Conservation (phyloP, 2,888 invertebrate genomes). For the Dysmachus trigonus region DNA sequence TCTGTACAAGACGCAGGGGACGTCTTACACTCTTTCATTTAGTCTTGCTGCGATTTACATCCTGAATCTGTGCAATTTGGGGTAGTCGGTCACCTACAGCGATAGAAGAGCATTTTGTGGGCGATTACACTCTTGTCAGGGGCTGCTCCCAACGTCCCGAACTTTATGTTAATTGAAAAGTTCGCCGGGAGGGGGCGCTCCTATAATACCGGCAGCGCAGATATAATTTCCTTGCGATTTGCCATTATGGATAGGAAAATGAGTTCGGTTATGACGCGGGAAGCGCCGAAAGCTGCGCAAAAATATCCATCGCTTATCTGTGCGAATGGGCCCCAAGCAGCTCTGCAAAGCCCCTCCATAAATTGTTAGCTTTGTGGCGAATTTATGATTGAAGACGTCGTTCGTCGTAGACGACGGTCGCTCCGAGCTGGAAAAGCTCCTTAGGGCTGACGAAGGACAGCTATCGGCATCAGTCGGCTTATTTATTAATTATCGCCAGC, state of each 20-base stretch:
- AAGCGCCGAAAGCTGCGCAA: not conserved
- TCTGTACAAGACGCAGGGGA: not conserved
- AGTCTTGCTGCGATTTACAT: constrained; percentile 22
- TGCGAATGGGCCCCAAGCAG: not conserved
- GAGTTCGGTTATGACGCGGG: not conserved
- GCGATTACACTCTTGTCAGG: constrained; percentile 23
- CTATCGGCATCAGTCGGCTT: not conserved
- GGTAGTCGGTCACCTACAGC: not conserved
- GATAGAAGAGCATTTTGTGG: constrained; percentile 3
- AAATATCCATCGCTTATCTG: constrained; percentile 15
- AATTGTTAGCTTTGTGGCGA: constrained; percentile 7
- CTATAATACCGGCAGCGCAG: not conserved
- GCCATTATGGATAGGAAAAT: constrained; percentile 4
- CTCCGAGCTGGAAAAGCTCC: not conserved
- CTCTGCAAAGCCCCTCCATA: not conserved
- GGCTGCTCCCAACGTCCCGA: not conserved
- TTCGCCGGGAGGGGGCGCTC: not conserved
- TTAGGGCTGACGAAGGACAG: not conserved
- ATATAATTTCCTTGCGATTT: not conserved
- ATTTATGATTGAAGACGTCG: constrained; percentile 16
- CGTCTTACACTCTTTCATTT: not conserved
- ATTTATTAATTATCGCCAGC: not conserved
- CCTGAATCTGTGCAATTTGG: constrained; percentile 20
- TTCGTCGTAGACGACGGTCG: no score
- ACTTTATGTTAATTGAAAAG: constrained; percentile 33